Percentiles rank a stretch among this genome's conserved stretches.
These are phyloP conservation scores for Silvanus unidentatus DNA, from an alignment of 2,888 invertebrate species.

Conservation along the genomic window DNA sequence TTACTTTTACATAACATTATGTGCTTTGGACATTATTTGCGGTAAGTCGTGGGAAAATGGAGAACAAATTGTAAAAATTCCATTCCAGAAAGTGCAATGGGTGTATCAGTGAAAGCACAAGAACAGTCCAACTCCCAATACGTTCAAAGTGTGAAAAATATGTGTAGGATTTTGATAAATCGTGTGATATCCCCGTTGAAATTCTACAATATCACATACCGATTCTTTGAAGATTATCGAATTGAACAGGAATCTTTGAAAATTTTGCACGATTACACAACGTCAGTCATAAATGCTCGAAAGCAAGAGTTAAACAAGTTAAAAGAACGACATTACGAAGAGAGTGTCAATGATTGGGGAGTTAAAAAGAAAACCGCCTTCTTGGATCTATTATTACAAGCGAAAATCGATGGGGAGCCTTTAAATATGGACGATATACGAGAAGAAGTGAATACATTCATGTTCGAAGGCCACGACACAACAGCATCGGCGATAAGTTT, in stretches of 20 bases:
- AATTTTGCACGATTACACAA: slow-evolving; percentile 51
- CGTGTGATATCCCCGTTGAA: slow-evolving; percentile 44
- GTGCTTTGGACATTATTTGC: slow-evolving; percentile 58
- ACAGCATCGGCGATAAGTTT: slow-evolving; percentile 15
- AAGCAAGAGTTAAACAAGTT: neutral
- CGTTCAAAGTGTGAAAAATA: slow-evolving; percentile 61
- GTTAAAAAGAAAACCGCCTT: slow-evolving; percentile 59
- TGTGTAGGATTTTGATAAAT: slow-evolving; percentile 34
- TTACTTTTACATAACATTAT: slow-evolving; percentile 56
- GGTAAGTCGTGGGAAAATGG: too few species aligned
- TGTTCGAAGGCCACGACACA: slow-evolving; percentile 52
- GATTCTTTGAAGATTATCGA: slow-evolving; percentile 52
- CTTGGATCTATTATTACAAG: slow-evolving; percentile 57
- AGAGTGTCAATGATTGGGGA: slow-evolving; percentile 8
- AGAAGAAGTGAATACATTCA: slow-evolving; percentile 68
- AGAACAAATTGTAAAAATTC: too few species aligned
- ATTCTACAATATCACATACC: slow-evolving; percentile 45
- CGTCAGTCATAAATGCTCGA: slow-evolving; percentile 46
- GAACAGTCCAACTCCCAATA: slow-evolving; percentile 62
- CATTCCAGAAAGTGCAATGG: slow-evolving; percentile 76
- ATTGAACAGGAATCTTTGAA: slow-evolving; percentile 49
- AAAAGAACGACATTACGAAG: neutral
- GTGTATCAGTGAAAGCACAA: slow-evolving; percentile 67
- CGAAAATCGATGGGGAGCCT: slow-evolving; percentile 52
- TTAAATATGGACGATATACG: slow-evolving; percentile 56